These are phyloP conservation scores for Malurus cyaneus DNA, from an alignment of 2,113 vertebrate genomes.

Conservation along the genomic window DNA sequence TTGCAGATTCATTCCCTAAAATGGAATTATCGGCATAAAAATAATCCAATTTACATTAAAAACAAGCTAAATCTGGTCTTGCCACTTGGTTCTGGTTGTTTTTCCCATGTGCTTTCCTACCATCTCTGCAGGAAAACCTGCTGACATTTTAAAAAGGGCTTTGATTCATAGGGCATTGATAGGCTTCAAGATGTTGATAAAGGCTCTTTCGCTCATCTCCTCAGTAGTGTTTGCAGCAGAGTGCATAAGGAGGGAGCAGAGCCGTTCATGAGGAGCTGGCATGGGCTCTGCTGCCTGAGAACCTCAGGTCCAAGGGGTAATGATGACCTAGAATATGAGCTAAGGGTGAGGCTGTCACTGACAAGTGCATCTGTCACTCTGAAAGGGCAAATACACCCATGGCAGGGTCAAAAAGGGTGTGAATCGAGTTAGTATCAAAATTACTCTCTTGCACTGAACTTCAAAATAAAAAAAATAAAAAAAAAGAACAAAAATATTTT, in stretches of 20 bases:
- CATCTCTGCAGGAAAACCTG: neutral
- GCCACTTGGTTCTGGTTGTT: neutral
- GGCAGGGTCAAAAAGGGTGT: neutral
- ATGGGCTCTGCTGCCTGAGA: neutral
- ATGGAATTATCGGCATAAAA: neutral
- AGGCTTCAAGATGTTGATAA: neutral
- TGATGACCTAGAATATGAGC: neutral
- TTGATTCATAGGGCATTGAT: neutral
- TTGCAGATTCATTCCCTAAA: neutral
- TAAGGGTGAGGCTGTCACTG: neutral
- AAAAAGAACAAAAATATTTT: neutral
- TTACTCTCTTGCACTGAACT: neutral
- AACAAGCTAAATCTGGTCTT: neutral
- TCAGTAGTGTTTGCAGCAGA: neutral
- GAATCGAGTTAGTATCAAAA: neutral
- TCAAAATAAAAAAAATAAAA: too few relatives aligned
- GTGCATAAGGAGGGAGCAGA: neutral
- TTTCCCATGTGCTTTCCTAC: neutral
- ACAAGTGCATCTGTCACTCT: neutral
- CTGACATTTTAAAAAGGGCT: neutral
- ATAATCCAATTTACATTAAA: neutral
- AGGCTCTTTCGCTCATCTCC: neutral
- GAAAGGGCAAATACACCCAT: neutral
- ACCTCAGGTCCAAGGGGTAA: neutral
- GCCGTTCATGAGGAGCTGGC: neutral